phyloP scores from a whole-genome alignment of 2,888 invertebrate genomes.

The Yponomeuta plumbellus region DNA sequence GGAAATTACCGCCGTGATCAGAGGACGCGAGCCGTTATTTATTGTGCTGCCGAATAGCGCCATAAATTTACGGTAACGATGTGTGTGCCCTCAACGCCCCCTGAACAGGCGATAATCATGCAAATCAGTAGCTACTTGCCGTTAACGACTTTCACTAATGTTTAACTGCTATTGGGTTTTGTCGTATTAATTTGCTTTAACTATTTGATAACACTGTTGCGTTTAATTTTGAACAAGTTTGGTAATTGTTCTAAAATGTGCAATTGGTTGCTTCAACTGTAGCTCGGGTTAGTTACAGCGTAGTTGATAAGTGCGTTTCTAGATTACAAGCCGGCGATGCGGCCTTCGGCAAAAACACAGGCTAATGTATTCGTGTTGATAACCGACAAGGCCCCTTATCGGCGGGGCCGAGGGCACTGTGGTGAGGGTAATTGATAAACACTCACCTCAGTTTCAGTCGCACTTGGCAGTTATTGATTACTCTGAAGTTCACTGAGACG shows the following conservation, averaged over 20 bases:
- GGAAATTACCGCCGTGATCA: background rate
- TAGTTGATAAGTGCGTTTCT: background rate
- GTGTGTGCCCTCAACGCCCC: background rate
- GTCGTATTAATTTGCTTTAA: background rate
- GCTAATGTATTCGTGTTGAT: conserved; percentile 11
- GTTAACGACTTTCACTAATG: background rate
- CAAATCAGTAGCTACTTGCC: background rate
- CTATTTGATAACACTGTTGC: background rate
- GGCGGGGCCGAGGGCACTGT: background rate
- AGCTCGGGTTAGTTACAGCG: background rate
- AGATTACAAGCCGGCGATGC: background rate
- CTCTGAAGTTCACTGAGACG: background rate
- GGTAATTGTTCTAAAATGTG: background rate
- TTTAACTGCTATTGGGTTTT: background rate
- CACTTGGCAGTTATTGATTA: background rate
- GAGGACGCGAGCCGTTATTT: background rate
- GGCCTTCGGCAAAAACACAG: background rate
- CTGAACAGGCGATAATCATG: background rate
- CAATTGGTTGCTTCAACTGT: background rate
- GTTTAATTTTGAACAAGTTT: background rate
- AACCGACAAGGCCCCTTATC: conserved; percentile 4
- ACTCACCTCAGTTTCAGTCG: too few species aligned
- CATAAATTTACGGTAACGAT: conserved; percentile 5
- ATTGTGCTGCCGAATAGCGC: background rate
- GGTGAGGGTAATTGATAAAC: too few species aligned